Evolutionary conservation across 2,888 invertebrate genomes (phyloP).

Genomic region (Gymnoscelis rufifasciata): DNA sequence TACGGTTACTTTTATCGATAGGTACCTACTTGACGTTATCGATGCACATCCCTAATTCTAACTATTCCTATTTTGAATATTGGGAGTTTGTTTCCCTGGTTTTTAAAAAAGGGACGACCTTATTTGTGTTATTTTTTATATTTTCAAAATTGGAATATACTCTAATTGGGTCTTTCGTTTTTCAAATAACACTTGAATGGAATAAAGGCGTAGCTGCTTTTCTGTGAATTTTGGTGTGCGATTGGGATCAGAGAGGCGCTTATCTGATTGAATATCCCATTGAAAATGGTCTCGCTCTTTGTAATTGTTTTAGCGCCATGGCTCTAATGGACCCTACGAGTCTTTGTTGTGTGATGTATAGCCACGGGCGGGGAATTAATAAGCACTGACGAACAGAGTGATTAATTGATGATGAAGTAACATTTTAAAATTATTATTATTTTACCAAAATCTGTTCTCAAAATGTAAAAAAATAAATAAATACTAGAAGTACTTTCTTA

Average conservation of each 20-base stretch:
- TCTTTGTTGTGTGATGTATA: slow-evolving; percentile 19
- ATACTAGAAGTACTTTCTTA: too few relatives aligned
- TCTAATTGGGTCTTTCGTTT: slow-evolving; percentile 13
- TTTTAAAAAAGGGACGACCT: too few relatives aligned
- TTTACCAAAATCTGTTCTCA: too few relatives aligned
- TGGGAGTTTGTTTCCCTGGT: too few relatives aligned
- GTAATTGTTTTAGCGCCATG: slow-evolving; percentile 29
- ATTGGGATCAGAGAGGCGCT: slow-evolving; percentile 52
- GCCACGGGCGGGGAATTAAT: slow-evolving; percentile 11
- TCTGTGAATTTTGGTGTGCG: slow-evolving; percentile 76
- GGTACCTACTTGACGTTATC: slow-evolving; percentile 4
- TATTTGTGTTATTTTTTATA: too few relatives aligned
- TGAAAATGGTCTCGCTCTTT: slow-evolving; percentile 47
- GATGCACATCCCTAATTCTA: slow-evolving; percentile 16
- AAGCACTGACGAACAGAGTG: slow-evolving; percentile 18
- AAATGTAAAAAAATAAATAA: too few relatives aligned
- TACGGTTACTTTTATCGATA: slow-evolving; percentile 17
- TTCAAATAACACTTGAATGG: background rate
- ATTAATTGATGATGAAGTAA: slow-evolving; percentile 30
- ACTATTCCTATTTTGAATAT: slow-evolving; percentile 1
- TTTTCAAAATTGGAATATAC: too few relatives aligned
- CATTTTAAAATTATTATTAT: too few relatives aligned
- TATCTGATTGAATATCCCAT: slow-evolving; percentile 47
- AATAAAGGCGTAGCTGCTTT: slow-evolving; percentile 31
- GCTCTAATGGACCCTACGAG: slow-evolving; percentile 16